Evolutionary conservation across 64 coral and sea anemone species (phyloP), one percentile per base, ranked within the genome.

Genomic region (Actinia equina): DNA sequence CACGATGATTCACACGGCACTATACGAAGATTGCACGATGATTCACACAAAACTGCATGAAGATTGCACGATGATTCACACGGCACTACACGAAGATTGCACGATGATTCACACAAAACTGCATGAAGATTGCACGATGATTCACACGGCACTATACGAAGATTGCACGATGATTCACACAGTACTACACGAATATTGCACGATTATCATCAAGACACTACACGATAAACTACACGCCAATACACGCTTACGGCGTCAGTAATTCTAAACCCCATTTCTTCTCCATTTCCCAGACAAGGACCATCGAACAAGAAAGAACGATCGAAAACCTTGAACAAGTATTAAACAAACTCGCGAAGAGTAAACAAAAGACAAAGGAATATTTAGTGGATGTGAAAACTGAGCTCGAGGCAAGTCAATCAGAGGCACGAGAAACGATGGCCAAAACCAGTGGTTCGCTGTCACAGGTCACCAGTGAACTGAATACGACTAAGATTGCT

Each of bases 341-440:
- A 3, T 81, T 99, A 1, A 95, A 92, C 41, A 99, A 99, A 84
- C 86, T 99, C 11, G 97, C 97, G 7, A 95, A 95, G 86, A 99
- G 97, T 84, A 99, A 99, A 77, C 93, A 99, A 43, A 95, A 94
- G 59, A 99, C 97, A 4, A 87, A 77, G 8, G 74, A 84, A 65
- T 88, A 99, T 49, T 87, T 99, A 2, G 89, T 90, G 18, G 97
- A 92, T 71, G 87, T 95, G 20, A 99, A 93, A 74, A 95, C 59
- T 15, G 97, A 95, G 52, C 88, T 95, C 6, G 93, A 86, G 20
- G 88, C 86, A 3, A 92, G 83, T 16, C 93, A 99, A n/a, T 87
- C 85, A 6, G 84, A 99, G 37, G 89, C 62, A 11, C 91, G 91
- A 42, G 97, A 95, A 22, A 89, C 94, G 26, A 93, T 88, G 59